Evolutionary conservation across 2,113 vertebrate genomes (phyloP), one percentile per base, ranked within the genome.

Genomic region (Aplodontia rufa): DNA sequence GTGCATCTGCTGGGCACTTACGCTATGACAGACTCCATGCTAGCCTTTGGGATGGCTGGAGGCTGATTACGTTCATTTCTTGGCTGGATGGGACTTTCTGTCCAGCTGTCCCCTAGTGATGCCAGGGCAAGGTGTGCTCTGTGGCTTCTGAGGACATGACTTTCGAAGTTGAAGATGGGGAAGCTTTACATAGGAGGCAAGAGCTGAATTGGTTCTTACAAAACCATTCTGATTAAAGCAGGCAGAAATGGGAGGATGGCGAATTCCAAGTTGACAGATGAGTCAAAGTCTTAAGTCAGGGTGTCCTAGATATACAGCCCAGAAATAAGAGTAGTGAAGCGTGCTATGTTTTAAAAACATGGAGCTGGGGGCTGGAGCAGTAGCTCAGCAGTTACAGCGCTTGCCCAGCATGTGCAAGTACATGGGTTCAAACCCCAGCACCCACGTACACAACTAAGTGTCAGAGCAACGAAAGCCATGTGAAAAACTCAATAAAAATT

Each of bases 1-100:
- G 12, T 1, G 2, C 28, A 1, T 3, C 28, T 1, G 7, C 42
- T 30, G 45, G 81, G 16, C 51, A 20, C 30, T 9, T 26, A 4
- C 6, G 19, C 1, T 0, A 6, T 37, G 51, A 3, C 2, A 6
- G 13, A 40, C 32, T 7, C 22, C 1, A 20, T 37, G 84, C n/a
- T 4, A 28, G 26, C n/a, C n/a, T n/a, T n/a, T n/a, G n/a, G n/a
- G n/a, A n/a, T n/a, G 20, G 22, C 1, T 51, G 45, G 13, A 42
- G 62, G 12, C 24, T 30, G 17, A 19, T 22, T 2, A 32, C n/a
- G 20, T 5, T 1, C 0, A 0, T 58, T 2, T 69, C 22, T 22
- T 1, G 20, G 45, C 60, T 8, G 30, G 20, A 10, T n/a, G 24
- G 16, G 60, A 22, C 40, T 20, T 11, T 1, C 12, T 12, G 1